Conservation (phyloP, 2,797 vertebrate species). For the Amblyraja radiata region DNA sequence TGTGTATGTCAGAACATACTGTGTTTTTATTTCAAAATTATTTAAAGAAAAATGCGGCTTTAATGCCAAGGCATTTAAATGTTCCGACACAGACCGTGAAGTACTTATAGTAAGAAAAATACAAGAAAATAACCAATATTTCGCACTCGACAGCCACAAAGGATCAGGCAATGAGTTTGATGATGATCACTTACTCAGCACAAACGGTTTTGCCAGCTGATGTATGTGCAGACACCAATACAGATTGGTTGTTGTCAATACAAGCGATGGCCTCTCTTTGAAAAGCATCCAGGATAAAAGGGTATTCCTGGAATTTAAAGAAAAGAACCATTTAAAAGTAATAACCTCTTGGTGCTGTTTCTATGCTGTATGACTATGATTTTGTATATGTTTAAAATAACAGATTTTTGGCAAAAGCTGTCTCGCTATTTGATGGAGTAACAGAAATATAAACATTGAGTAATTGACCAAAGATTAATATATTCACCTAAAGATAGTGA, state of each 20-base stretch:
- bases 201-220: constrained; percentile 98
- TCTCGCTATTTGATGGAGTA: not conserved
- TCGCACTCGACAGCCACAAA: not conserved
- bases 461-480: too few species aligned
- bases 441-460: not conserved
- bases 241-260: constrained; percentile 95
- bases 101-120: not conserved
- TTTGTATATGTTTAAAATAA: not conserved
- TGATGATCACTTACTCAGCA: constrained; percentile 78
- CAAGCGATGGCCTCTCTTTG: constrained; percentile 93
- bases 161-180: not conserved
- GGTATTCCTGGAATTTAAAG: constrained; percentile 77
- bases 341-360: not conserved
- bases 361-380: not conserved
- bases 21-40: not conserved
- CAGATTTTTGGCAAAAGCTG: not conserved
- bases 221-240: constrained; percentile 93
- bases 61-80: not conserved
- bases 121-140: not conserved
- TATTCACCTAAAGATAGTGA: too few species aligned
- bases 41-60: not conserved
- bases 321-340: constrained; percentile 7
- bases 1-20: not conserved
- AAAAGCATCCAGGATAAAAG: constrained; percentile 91
- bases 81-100: not conserved